Conservation (phyloP, 2,797 vertebrate species). For the Gallinago nigripennis region DNA sequence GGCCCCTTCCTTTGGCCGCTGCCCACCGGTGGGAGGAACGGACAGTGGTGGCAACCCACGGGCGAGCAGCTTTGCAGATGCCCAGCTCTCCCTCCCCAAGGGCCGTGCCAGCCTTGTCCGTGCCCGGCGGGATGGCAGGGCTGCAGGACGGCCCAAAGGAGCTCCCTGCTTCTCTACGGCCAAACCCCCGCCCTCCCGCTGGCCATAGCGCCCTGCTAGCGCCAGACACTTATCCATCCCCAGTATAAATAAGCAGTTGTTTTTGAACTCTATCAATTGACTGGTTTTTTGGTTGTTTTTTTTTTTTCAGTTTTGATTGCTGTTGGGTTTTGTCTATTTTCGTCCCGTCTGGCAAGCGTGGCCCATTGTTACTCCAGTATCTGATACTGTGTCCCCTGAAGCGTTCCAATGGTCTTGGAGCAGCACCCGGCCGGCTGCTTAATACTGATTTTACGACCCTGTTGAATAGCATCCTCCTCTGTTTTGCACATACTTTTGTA, state of each 20-base stretch:
- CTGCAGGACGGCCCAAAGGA: not conserved
- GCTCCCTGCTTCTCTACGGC: not conserved
- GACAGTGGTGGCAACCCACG: accelerated
- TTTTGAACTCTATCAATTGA: not conserved
- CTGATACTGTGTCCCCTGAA: not conserved
- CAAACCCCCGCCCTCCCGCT: accelerated
- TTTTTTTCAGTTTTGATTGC: not conserved
- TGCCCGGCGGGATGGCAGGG: accelerated
- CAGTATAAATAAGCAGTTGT: not conserved
- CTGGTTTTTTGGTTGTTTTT: not conserved
- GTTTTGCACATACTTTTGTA: slow-evolving; percentile 35
- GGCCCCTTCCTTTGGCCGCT: not conserved
- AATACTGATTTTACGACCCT: slow-evolving; percentile 25
- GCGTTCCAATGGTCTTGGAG: slow-evolving; percentile 49
- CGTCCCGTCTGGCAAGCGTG: not conserved
- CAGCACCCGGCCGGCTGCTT: not conserved
- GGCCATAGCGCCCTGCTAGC: accelerated
- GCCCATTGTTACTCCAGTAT: not conserved
- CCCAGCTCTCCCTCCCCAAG: not conserved
- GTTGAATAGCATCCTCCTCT: slow-evolving; percentile 14
- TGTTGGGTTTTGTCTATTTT: not conserved
- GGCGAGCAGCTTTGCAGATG: accelerated
- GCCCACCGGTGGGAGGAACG: accelerated
- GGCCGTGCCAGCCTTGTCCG: not conserved
- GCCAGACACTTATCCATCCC: accelerated